Base-by-base conservation (phyloP, 2,113 vertebrate species). In the Actenoides hombroni region DNA sequence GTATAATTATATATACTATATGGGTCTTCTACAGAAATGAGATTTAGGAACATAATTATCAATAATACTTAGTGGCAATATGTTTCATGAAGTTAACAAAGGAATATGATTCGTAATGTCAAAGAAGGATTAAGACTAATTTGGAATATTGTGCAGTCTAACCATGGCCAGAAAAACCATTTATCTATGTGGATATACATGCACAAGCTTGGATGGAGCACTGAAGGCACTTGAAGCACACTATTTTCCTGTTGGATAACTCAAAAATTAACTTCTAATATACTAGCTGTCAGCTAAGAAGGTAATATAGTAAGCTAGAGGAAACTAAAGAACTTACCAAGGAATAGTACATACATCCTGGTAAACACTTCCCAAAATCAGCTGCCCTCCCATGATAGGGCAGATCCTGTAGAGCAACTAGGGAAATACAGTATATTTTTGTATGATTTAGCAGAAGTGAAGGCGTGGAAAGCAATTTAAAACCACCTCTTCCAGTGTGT, bases 21-120 rank as follows among this genome's bases (percentile, higher is more conserved):
- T 63, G 79, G 82, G n/a, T 93, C 18, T 90, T 69, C 33, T n/a
- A 83, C 19, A 80, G 49, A 88, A 94, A 86, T 10, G 21, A 88
- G 73, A 44, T 90, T 85, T 69, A 94, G 69, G 48, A 94, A 53
- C 29, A 2, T 51, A 75, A 78, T 82, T 88, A 57, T 57, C 79
- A 86, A 57, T 70, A 89, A 59, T 7, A 37, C 48, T 86, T 53
- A 69, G 42, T 57, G 33, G 40, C 67, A 93, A 59, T 61, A 89
- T 70, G 51, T 83, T 93, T 60, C 70, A 83, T 3, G 4, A 17
- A 54, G 23, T 90, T 94, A 90, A 87, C 42, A 82, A 71, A 86
- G 70, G n/a, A 86, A 61, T 61, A 70, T 6, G 13, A 90, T 29
- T 26, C 33, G 25, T 65, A 31, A 76, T 59, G n/a, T 37, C n/a